phyloP scores from a whole-genome alignment of 2,888 invertebrate species.

The Cotesia congregata region DNA sequence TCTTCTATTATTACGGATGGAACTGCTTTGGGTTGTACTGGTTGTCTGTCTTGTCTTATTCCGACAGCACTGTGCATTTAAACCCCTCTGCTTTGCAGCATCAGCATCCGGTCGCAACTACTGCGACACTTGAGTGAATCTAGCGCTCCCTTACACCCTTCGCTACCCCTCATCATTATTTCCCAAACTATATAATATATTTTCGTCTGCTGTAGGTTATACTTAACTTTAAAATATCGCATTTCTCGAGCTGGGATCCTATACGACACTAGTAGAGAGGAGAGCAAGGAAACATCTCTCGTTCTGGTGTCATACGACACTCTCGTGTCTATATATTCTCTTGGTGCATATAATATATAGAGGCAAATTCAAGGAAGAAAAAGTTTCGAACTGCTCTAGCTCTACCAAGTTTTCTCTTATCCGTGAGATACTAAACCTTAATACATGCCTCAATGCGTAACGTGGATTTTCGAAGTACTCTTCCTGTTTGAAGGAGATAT shows the following conservation, averaged over 20 bases:
- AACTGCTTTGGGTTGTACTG: not conserved
- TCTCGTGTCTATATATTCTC: not conserved
- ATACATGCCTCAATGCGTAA: slow-evolving; percentile 32
- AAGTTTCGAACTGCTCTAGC: slow-evolving; percentile 16
- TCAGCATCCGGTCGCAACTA: not conserved
- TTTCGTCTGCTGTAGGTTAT: not conserved
- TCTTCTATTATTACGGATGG: not conserved
- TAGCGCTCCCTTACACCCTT: not conserved
- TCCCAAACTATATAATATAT: not conserved
- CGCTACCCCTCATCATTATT: not conserved
- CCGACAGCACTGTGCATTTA: not conserved
- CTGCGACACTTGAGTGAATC: slow-evolving; percentile 5
- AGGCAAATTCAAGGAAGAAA: slow-evolving; percentile 14
- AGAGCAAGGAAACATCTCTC: not conserved
- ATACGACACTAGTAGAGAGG: not conserved
- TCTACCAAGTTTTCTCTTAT: slow-evolving; percentile 16
- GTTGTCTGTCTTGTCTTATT: not conserved
- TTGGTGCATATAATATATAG: not conserved
- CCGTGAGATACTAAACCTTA: slow-evolving; percentile 18
- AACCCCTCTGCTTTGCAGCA: not conserved
- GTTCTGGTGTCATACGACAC: slow-evolving; percentile 25
- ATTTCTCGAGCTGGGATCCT: slow-evolving; percentile 17
- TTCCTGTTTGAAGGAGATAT: slow-evolving; percentile 5
- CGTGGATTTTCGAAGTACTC: slow-evolving; percentile 34
- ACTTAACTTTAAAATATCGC: slow-evolving; percentile 28